Evolutionary conservation across 2,888 invertebrate species (phyloP), one percentile per base, ranked within the genome.

Genomic region (Caradrina kadenii): DNA sequence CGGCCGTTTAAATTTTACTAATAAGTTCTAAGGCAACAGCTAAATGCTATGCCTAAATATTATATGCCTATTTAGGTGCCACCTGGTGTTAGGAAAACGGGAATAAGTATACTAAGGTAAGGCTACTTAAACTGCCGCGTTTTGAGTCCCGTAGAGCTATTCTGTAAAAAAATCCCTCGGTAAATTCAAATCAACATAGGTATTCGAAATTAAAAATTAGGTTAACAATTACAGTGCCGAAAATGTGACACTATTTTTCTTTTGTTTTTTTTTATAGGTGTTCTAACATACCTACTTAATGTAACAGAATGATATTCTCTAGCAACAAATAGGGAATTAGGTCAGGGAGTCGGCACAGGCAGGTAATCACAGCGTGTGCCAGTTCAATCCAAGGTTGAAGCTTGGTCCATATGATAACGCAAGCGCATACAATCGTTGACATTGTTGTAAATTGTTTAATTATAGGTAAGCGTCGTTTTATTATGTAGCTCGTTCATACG

Each of bases 271-370:
- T 39, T 48, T 26, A n/a, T 26, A 26, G 21, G 17, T 67, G n/a
- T 48, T 68, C 59, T 70, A 42, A 59, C 48, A 39, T 77, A 49
- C 19, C 15, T 31, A 55, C 39, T 42, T 58, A 15, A 48, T 58
- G 52, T 26, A 39, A 59, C 50, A 73, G n/a, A 74, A 74, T 81
- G 70, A 85, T 81, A 70, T 68, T 80, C 73, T 83, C 76, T 68
- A 70, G 79, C 86, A 79, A 81, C 79, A 91, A 88, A 88, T 87
- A 86, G 89, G 87, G 81, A 93, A 90, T 90, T 90, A 86, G 93
- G 93, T 93, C 93, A 93, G 82, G 89, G 90, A 89, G 84, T 84
- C 79, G 80, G 76, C 74, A 85, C 83, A 86, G 87, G 86, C 87
- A 89, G 89, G 88, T 89, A 91, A 90, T 90, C 87, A 89, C 88